Evolutionary conservation across 2,797 vertebrate species (phyloP), one percentile per base, ranked within the genome.

Genomic region (Lacerta viridis): DNA sequence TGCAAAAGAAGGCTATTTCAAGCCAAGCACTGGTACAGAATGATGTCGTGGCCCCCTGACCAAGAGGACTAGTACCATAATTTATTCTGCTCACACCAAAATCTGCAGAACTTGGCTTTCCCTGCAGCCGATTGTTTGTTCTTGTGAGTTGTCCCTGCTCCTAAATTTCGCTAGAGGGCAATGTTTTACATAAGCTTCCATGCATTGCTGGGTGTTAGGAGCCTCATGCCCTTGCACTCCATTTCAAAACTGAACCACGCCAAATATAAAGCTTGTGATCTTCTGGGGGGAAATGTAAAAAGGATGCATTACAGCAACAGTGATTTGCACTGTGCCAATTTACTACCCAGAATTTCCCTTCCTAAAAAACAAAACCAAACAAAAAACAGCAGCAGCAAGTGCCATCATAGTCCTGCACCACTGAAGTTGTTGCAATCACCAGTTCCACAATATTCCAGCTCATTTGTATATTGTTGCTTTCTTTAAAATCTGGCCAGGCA

Each of bases 81-180:
- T 81, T 74, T 74, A 43, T 87, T 74, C 69, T 33, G 27, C 55
- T 80, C 33, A 80, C 4, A 50, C 10, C 61, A 39, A 13, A 41
- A 50, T 64, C 43, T 15, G 9, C 25, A 64, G 18, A 43, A 39
- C 7, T 46, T 66, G 76, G 25, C 39, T 64, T 75, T 50, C 43
- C 25, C 41, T 55, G 27, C 43, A 66, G 39, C 55, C 68, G 33
- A 23, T 50, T 43, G 50, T 66, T 39, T 3, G 50, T 66, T 39
- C 1, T 55, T 36, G n/a, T 76, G 55, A 64, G 27, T 39, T 66
- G 36, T 55, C 23, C 43, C 33, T 69, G 71, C 59, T 85, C 27
- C 46, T 50, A 82, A 55, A 41, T 76, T 75, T 79, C 84, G 85
- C 84, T 77, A 89, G 84, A 85, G 79, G 88, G 88, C 84, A 29